A percentile compares a stretch with the other conserved stretches of the same genome.
phyloP scores from a whole-genome alignment of 2,113 vertebrate genomes.

The Ascaphus truei region DNA sequence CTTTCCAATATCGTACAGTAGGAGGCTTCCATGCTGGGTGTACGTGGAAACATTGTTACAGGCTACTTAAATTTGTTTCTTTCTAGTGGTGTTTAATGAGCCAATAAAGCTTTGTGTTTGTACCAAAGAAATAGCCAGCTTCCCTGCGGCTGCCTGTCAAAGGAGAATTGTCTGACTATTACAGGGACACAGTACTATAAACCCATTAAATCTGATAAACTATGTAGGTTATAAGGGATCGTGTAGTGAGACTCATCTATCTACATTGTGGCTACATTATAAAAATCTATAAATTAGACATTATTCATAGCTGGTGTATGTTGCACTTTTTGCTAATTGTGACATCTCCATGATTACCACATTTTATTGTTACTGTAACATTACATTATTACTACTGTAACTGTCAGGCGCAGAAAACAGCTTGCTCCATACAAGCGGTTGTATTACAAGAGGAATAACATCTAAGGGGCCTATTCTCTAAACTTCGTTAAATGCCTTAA shows the following conservation, averaged over 20 bases:
- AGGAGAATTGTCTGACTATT: not conserved
- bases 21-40: constrained; percentile 8
- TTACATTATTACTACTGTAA: no score
- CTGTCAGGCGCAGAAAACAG: no score
- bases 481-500: no score
- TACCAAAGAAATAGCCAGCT: constrained; percentile 17
- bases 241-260: not conserved
- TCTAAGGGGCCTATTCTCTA: no score
- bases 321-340: no score
- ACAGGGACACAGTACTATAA: not conserved
- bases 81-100: constrained; percentile 30
- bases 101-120: constrained; percentile 14
- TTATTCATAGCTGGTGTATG: no score
- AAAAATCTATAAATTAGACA: not conserved
- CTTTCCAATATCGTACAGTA: constrained; percentile 7
- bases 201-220: constrained; percentile 8
- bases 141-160: constrained; percentile 1
- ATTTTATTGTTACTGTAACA: no score
- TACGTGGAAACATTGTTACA: constrained; percentile 10
- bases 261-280: not conserved
- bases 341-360: no score
- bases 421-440: no score
- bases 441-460: no score
- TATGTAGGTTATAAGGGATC: not conserved
- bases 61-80: constrained; percentile 11